Percentiles rank a stretch among this genome's conserved stretches.
phyloP scores from a whole-genome alignment of 2,797 vertebrate genomes.

The Syndactyla subalaris region DNA sequence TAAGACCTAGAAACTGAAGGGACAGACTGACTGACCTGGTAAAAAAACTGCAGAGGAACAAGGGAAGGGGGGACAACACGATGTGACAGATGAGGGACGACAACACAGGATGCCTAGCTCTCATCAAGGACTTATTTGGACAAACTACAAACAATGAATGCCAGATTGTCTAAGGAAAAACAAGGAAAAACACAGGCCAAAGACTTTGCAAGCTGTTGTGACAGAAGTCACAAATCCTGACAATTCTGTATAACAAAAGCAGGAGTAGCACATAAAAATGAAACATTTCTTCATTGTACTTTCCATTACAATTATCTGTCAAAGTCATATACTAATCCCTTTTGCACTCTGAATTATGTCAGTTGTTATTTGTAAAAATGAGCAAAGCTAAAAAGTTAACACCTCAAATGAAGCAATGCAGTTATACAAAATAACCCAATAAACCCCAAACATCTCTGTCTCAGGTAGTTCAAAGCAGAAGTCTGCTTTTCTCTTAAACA shows the following conservation, averaged over 20 bases:
- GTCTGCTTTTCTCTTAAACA: background rate
- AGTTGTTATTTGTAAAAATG: background rate
- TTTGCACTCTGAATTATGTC: background rate
- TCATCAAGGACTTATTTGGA: background rate
- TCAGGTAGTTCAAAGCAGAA: background rate
- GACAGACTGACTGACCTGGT: background rate
- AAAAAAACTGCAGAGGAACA: background rate
- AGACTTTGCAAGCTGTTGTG: background rate
- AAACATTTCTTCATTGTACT: background rate
- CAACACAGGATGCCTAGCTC: background rate
- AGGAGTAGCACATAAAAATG: background rate
- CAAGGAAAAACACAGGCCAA: background rate
- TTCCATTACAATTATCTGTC: background rate
- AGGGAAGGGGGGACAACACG: background rate
- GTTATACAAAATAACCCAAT: background rate
- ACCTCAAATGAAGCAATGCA: accelerated
- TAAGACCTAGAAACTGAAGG: background rate
- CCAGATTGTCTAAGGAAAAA: background rate
- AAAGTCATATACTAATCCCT: background rate
- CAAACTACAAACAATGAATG: background rate
- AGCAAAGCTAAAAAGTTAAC: background rate
- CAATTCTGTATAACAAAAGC: background rate
- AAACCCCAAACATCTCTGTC: background rate
- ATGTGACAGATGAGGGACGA: background rate
- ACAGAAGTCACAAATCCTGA: conserved; percentile 12